Evolutionary conservation across 2,113 vertebrate species (phyloP).

Genomic region (Chloropsis cyanopogon): DNA sequence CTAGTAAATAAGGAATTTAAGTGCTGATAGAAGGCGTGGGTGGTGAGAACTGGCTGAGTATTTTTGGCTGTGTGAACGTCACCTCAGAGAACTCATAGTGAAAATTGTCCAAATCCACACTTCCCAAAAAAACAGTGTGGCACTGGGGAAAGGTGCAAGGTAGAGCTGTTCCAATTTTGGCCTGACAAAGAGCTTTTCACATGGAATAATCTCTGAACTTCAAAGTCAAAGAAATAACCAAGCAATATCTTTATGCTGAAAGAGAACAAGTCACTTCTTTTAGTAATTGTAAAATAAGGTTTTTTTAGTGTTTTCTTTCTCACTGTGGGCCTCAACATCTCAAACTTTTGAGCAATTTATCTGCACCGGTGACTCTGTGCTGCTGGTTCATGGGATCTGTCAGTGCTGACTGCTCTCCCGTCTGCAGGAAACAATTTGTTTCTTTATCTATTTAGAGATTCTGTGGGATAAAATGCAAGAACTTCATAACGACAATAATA

Average conservation of each 20-base stretch:
- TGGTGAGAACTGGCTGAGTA: neutral
- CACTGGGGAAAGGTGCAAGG: neutral
- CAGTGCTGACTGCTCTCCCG: neutral
- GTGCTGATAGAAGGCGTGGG: neutral
- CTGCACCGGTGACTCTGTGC: neutral
- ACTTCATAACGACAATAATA: neutral
- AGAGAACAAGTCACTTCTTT: neutral
- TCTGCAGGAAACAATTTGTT: neutral
- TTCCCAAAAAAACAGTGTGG: neutral
- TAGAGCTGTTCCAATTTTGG: neutral
- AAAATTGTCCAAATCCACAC: neutral
- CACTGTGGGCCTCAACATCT: neutral
- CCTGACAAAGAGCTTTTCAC: neutral
- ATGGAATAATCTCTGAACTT: neutral
- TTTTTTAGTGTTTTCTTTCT: neutral
- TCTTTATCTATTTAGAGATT: neutral
- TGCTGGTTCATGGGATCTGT: neutral
- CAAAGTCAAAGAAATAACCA: neutral
- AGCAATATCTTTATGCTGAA: neutral
- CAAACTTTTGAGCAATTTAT: neutral
- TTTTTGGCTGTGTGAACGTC: rapidly evolving
- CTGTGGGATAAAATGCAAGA: neutral
- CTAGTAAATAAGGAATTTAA: neutral
- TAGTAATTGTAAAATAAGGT: neutral
- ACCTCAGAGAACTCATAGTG: neutral